These are phyloP conservation scores for Hirtodrosophila histrioides DNA, from an alignment of 2,888 invertebrate species.

Conservation along the genomic window DNA sequence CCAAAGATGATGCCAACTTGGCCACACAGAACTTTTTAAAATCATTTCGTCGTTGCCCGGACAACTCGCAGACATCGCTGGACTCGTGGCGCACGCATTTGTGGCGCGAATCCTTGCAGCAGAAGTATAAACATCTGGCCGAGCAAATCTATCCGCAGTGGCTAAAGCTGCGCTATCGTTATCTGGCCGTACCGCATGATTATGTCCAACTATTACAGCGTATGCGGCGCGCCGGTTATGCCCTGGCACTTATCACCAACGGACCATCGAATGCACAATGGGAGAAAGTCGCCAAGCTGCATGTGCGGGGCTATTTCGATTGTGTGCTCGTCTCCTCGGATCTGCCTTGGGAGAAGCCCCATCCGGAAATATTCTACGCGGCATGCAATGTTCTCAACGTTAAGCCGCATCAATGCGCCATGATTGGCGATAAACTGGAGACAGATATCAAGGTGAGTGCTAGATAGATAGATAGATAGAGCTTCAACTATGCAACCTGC, in stretches of 20 bases:
- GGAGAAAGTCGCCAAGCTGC: slow-evolving; percentile 92
- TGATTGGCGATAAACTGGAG: slow-evolving; percentile 95
- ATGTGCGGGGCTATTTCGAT: slow-evolving; percentile 90
- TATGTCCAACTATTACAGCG: slow-evolving; percentile 89
- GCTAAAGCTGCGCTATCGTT: slow-evolving; percentile 91
- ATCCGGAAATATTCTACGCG: slow-evolving; percentile 91
- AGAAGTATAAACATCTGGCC: slow-evolving; percentile 89
- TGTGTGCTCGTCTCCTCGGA: slow-evolving; percentile 93
- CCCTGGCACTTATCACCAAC: slow-evolving; percentile 93
- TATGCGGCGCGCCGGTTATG: slow-evolving; percentile 89
- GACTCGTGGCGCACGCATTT: slow-evolving; percentile 91
- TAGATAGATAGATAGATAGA: too few relatives aligned
- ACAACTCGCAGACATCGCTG: slow-evolving; percentile 89
- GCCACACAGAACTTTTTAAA: slow-evolving; percentile 89
- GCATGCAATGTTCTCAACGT: slow-evolving; percentile 91
- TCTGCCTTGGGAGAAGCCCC: slow-evolving; percentile 94
- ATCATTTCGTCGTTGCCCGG: slow-evolving; percentile 92
- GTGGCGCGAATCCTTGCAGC: slow-evolving; percentile 91
- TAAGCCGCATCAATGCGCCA: slow-evolving; percentile 90
- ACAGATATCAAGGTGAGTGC: slow-evolving; percentile 91
- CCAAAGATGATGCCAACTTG: slow-evolving; percentile 87
- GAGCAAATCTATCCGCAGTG: slow-evolving; percentile 91
- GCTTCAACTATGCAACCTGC: too few relatives aligned
- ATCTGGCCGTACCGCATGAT: slow-evolving; percentile 89
- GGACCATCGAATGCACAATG: slow-evolving; percentile 94